Percentiles rank a stretch among this genome's conserved stretches.
Conservation (phyloP, 1,140 invertebrate species). For the Drosophila hydei region DNA sequence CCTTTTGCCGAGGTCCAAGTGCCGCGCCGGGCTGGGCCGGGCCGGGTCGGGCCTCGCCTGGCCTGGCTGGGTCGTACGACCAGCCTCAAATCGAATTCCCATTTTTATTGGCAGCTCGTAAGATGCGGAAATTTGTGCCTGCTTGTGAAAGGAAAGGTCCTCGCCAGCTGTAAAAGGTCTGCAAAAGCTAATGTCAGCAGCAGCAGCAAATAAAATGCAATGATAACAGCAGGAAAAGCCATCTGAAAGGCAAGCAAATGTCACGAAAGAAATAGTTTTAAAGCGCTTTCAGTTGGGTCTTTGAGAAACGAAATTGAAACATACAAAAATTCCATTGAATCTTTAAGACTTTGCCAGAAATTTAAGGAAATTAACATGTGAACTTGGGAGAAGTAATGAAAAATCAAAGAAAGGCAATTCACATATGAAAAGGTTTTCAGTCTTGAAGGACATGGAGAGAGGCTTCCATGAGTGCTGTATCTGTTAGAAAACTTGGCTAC, state of each 20-base stretch:
- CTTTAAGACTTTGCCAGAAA: neutral
- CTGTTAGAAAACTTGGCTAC: neutral
- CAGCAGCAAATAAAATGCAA: conserved; percentile 32
- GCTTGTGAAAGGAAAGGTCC: neutral
- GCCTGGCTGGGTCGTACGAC: conserved; percentile 13
- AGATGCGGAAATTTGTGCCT: conserved; percentile 4
- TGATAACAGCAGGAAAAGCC: conserved; percentile 16
- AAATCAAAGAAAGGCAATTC: too few species aligned
- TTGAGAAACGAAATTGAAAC: neutral
- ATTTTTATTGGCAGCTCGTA: conserved; percentile 51
- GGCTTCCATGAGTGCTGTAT: too few species aligned
- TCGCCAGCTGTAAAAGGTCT: neutral
- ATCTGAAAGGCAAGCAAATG: neutral
- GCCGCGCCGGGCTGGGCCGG: neutral
- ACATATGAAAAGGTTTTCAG: too few species aligned
- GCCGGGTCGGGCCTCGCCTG: too few species aligned
- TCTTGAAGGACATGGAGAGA: too few species aligned
- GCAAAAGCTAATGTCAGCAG: conserved; percentile 12
- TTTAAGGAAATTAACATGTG: too few species aligned
- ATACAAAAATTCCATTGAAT: neutral
- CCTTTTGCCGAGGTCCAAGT: conserved; percentile 49
- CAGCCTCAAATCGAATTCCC: conserved; percentile 44
- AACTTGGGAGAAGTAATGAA: too few species aligned
- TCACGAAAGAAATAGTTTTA: conserved; percentile 3
- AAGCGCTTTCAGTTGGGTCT: neutral